Evolutionary conservation across 2,888 invertebrate species (phyloP).

Genomic region (Ptilodon capucinus): DNA sequence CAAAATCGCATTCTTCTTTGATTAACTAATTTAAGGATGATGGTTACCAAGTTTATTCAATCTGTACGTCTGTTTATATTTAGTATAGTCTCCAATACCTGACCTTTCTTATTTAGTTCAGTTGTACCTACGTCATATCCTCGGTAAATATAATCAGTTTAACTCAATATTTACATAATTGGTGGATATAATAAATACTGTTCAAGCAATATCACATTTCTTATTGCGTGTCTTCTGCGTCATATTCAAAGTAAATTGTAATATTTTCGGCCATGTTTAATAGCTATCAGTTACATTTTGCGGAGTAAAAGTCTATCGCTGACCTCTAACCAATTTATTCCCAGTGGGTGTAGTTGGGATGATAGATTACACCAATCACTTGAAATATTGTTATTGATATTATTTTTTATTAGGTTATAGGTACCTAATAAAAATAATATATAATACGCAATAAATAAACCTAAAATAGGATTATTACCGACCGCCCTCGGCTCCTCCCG

Average conservation of each 20-base stretch:
- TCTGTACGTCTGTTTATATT: neutral
- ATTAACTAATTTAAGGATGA: no score
- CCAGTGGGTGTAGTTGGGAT: slow-evolving; percentile 32
- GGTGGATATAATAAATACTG: neutral
- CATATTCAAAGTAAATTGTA: neutral
- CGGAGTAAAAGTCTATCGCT: slow-evolving; percentile 31
- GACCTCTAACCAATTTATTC: slow-evolving; percentile 41
- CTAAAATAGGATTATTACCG: slow-evolving; percentile 22
- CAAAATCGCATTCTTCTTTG: neutral
- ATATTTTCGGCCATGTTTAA: neutral
- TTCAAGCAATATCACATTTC: neutral
- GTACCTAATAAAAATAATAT: slow-evolving; percentile 23
- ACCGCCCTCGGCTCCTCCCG: slow-evolving; percentile 13
- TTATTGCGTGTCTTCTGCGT: neutral
- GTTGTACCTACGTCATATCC: neutral
- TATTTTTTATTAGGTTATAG: slow-evolving; percentile 40
- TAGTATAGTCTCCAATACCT: neutral
- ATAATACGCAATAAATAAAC: slow-evolving; percentile 31
- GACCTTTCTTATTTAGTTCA: neutral
- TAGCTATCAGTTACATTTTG: slow-evolving; percentile 1
- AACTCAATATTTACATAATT: neutral
- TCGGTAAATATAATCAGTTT: neutral
- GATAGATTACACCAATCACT: slow-evolving; percentile 46
- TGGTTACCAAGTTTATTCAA: neutral
- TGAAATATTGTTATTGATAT: slow-evolving; percentile 40